These are phyloP conservation scores for Noctua comes DNA, from an alignment of 2,888 invertebrate genomes.

Conservation along the genomic window DNA sequence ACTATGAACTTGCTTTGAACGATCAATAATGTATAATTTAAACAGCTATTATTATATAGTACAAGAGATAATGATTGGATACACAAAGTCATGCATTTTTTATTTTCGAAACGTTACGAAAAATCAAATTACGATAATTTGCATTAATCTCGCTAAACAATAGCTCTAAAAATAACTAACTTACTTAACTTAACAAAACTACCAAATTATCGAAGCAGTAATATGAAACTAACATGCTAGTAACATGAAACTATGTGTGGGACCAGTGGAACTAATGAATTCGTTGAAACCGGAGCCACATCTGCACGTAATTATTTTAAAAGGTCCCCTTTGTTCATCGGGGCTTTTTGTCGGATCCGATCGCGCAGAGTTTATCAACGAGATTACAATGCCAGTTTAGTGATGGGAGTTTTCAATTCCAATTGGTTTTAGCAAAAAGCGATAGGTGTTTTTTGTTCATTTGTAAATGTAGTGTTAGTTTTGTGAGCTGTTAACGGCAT, in stretches of 20 bases:
- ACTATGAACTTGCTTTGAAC: not conserved
- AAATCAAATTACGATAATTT: not conserved
- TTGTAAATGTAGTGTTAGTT: not conserved
- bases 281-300: slow-evolving; percentile 45
- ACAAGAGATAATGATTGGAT: not conserved
- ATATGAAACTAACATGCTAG: slow-evolving; percentile 1
- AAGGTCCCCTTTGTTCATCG: slow-evolving; percentile 36
- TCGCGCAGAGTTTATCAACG: slow-evolving; percentile 1
- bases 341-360: slow-evolving; percentile 8
- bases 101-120: no score
- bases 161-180: not conserved
- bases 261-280: slow-evolving; percentile 28
- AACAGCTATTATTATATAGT: not conserved
- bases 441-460: not conserved
- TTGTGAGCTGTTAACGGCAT: not conserved
- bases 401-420: not conserved
- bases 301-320: slow-evolving; percentile 55
- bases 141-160: not conserved
- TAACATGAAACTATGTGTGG: slow-evolving; percentile 39
- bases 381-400: slow-evolving; percentile 11
- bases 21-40: not conserved
- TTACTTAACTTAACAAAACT: not conserved
- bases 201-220: not conserved
- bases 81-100: not conserved
- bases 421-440: slow-evolving; percentile 9